These are phyloP conservation scores for Illadopsis cleaveri DNA, from an alignment of 2,113 vertebrate genomes.

Conservation along the genomic window DNA sequence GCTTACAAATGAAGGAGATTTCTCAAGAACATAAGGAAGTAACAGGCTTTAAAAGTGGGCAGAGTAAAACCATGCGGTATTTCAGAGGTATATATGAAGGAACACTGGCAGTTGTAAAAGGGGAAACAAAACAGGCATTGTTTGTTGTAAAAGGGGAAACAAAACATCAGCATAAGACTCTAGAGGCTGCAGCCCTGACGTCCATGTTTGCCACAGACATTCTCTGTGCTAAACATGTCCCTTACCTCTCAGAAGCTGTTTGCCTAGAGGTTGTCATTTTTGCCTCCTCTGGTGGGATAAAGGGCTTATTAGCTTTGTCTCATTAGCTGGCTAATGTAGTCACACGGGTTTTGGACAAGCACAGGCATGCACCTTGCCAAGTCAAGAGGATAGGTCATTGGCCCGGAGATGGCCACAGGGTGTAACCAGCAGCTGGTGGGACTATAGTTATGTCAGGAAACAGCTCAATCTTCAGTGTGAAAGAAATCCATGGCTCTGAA, in stretches of 20 bases:
- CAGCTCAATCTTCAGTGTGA: fast-evolving
- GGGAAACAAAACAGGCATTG: neutral
- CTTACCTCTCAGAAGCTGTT: neutral
- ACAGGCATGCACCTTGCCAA: neutral
- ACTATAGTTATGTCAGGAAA: neutral
- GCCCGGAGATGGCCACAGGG: neutral
- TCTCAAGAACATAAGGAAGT: neutral
- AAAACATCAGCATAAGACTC: neutral
- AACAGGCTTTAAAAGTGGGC: neutral
- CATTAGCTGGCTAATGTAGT: neutral
- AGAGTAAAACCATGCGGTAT: neutral
- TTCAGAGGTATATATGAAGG: neutral
- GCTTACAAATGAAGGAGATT: neutral
- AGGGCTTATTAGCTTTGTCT: neutral
- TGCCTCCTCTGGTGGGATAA: neutral
- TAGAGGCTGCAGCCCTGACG: neutral
- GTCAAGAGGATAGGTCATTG: neutral
- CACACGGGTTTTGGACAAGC: neutral
- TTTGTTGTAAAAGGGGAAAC: neutral
- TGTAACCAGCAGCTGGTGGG: neutral
- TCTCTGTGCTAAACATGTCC: neutral
- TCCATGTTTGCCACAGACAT: neutral
- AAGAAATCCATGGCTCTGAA: neutral
- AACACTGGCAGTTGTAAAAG: neutral
- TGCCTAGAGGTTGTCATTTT: neutral